Conservation (phyloP, 2,888 invertebrate species). For the Mycogona germanica region DNA sequence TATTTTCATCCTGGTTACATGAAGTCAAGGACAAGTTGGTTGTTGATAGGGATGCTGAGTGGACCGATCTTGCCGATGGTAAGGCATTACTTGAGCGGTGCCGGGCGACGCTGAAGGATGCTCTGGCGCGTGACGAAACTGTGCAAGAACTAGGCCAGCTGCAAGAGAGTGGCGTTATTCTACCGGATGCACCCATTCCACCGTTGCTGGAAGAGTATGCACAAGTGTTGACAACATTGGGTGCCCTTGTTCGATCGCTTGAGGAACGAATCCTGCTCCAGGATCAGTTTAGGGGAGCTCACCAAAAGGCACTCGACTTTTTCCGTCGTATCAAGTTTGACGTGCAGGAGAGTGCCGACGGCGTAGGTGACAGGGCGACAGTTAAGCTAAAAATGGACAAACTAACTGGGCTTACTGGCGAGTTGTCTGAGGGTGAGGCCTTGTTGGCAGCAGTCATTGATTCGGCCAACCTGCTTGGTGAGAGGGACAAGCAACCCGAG, state of each 20-base stretch:
- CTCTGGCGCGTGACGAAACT: slow-evolving; percentile 62
- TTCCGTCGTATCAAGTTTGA: slow-evolving; percentile 64
- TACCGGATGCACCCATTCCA: slow-evolving; percentile 1
- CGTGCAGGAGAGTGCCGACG: slow-evolving; percentile 70
- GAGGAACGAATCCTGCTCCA: slow-evolving; percentile 77
- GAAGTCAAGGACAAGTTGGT: slow-evolving; percentile 75
- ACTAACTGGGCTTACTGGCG: slow-evolving; percentile 52
- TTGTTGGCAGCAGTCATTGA: slow-evolving; percentile 51
- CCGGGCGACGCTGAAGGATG: slow-evolving; percentile 66
- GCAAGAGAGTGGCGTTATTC: slow-evolving; percentile 49
- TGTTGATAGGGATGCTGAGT: slow-evolving; percentile 50
- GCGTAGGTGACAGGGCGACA: slow-evolving; percentile 67
- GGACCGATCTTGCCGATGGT: slow-evolving; percentile 83
- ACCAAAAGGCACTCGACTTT: slow-evolving; percentile 74
- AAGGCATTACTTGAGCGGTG: slow-evolving; percentile 78
- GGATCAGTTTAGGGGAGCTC: slow-evolving; percentile 70
- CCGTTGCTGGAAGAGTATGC: slow-evolving; percentile 8
- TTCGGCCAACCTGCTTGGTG: slow-evolving; percentile 30
- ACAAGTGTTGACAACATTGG: slow-evolving; percentile 11
- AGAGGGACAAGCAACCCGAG: too few species aligned
- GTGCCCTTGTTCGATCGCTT: slow-evolving; percentile 32
- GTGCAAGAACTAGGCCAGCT: slow-evolving; percentile 63
- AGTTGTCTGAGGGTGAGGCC: slow-evolving; percentile 56
- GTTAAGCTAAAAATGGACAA: slow-evolving; percentile 57
- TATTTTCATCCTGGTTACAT: slow-evolving; percentile 73